phyloP scores from a whole-genome alignment of 2,888 invertebrate species.

The Ochropleura plecta region DNA sequence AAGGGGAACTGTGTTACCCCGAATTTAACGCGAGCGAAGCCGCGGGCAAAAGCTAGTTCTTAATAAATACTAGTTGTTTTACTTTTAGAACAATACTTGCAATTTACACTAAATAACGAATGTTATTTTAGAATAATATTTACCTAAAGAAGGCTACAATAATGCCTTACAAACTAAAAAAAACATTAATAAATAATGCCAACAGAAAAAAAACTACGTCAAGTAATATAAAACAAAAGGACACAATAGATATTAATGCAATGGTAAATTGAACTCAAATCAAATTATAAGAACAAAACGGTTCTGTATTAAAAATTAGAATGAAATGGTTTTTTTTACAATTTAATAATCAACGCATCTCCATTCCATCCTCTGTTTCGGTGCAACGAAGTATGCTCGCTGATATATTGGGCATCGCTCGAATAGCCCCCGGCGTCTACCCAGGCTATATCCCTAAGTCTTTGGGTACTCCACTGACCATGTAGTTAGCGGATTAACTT shows the following conservation, averaged over 20 bases:
- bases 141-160: neutral
- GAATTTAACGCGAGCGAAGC: too few relatives aligned
- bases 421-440: constrained; percentile 85
- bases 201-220: neutral
- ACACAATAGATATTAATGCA: neutral
- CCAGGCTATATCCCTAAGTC: constrained; percentile 58
- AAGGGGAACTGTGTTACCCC: too few relatives aligned
- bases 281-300: neutral
- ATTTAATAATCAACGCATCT: constrained; percentile 64
- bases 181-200: too few relatives aligned
- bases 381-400: constrained; percentile 81
- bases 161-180: too few relatives aligned
- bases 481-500: constrained; percentile 66
- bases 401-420: constrained; percentile 89
- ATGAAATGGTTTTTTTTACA: neutral
- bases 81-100: neutral
- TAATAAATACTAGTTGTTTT: neutral
- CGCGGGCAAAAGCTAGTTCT: too few relatives aligned
- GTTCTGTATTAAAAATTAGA: neutral
- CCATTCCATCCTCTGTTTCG: constrained; percentile 69
- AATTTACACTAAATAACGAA: neutral
- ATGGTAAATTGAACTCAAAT: neutral
- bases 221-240: neutral
- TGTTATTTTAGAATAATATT: too few relatives aligned
- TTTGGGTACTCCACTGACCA: constrained; percentile 59